Evolutionary conservation across 2,797 vertebrate species (phyloP).

Genomic region (Phalloptychus januarius): DNA sequence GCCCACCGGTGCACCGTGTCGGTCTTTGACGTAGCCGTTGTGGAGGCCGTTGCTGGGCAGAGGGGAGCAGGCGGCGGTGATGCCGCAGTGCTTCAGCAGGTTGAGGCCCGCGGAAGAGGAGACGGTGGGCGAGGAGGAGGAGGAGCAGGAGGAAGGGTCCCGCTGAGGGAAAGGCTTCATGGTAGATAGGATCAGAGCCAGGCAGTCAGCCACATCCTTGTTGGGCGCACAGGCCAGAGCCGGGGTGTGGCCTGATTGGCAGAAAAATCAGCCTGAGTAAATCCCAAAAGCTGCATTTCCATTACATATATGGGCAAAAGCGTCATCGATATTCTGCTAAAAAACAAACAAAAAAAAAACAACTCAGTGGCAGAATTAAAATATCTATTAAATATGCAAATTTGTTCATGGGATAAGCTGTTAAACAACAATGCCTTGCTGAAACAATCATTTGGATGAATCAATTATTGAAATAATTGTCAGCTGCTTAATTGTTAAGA

Average conservation of each 20-base stretch:
- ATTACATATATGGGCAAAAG: no score
- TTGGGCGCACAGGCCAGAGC: conserved; percentile 97
- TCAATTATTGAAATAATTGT: no score
- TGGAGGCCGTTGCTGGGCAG: conserved; percentile 91
- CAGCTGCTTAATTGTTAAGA: no score
- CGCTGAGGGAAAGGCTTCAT: conserved; percentile 99
- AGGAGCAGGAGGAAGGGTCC: conserved; percentile 85
- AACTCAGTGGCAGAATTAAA: no score
- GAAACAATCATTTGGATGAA: no score
- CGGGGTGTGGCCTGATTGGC: conserved; percentile 89
- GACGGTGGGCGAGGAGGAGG: conserved; percentile 75
- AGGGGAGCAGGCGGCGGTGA: conserved; percentile 89
- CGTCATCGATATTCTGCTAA: no score
- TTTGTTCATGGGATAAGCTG: no score
- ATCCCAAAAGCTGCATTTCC: background rate
- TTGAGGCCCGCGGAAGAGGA: conserved; percentile 90
- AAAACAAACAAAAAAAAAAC: no score
- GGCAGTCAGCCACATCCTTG: conserved; percentile 98
- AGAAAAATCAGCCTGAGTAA: conserved; percentile 15
- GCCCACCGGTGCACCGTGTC: conserved; percentile 86
- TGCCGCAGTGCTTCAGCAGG: conserved; percentile 96
- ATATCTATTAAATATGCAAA: no score
- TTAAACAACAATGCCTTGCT: no score
- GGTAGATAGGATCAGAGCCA: conserved; percentile 99
- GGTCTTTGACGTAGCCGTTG: conserved; percentile 91